phyloP scores from a whole-genome alignment of 2,888 invertebrate species.

The Stratiomys singularior region DNA sequence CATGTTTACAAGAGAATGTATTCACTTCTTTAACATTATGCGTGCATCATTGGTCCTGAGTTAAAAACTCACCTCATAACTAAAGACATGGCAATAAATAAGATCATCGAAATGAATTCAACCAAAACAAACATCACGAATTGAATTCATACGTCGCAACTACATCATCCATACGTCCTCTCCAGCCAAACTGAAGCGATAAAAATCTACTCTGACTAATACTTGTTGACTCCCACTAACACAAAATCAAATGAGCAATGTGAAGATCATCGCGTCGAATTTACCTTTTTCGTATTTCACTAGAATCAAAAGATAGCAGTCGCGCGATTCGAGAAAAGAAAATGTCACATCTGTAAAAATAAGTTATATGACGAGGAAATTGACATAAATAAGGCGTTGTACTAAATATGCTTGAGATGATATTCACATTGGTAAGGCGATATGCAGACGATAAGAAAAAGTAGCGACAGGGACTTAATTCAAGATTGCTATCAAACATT shows the following conservation, averaged over 20 bases:
- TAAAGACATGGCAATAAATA: too few relatives aligned
- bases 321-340: neutral
- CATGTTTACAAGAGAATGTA: too few relatives aligned
- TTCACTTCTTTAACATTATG: too few relatives aligned
- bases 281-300: neutral
- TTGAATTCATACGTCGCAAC: too few relatives aligned
- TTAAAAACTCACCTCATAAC: too few relatives aligned
- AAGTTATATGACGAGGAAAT: conserved; percentile 38
- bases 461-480: conserved; percentile 39
- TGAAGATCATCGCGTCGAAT: neutral
- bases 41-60: too few relatives aligned
- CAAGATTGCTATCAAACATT: conserved; percentile 24
- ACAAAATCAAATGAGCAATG: neutral
- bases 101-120: too few relatives aligned
- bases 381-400: conserved; percentile 40
- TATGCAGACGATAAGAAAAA: conserved; percentile 16
- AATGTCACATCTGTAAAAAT: conserved; percentile 13
- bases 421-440: neutral
- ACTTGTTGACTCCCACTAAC: neutral
- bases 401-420: conserved; percentile 24
- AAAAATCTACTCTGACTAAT: neutral
- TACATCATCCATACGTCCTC: too few relatives aligned
- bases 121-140: too few relatives aligned
- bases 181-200: too few relatives aligned
- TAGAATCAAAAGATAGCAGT: neutral